A percentile compares a stretch with the other conserved stretches of the same genome.
Evolutionary conservation across 2,113 vertebrate species (phyloP).

Genomic region (Mesocricetus auratus): DNA sequence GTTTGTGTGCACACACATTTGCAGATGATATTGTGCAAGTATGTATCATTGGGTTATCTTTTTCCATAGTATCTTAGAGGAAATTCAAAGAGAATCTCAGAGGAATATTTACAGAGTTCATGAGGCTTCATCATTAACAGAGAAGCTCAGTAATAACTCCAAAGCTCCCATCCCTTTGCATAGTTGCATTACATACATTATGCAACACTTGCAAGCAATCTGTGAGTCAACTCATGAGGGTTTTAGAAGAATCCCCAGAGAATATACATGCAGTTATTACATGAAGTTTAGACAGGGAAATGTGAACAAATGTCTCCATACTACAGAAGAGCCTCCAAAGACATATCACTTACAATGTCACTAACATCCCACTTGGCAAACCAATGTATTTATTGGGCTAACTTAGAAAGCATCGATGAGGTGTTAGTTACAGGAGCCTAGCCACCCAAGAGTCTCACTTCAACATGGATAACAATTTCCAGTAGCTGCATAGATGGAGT

Average conservation of each 20-base stretch:
- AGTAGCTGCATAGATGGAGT: background rate
- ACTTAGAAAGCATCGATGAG: background rate
- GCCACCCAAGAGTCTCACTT: background rate
- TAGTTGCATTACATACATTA: background rate
- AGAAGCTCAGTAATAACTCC: conserved; percentile 5
- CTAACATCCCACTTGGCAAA: background rate
- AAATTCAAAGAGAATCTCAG: background rate
- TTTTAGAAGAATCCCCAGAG: conserved; percentile 16
- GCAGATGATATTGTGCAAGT: background rate
- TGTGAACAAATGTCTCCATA: background rate
- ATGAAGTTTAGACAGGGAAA: background rate
- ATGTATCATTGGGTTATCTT: background rate
- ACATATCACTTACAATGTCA: background rate
- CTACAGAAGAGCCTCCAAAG: background rate
- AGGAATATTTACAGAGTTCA: background rate
- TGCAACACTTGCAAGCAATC: background rate
- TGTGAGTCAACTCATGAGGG: background rate
- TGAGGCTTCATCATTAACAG: conserved; percentile 22
- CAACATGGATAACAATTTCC: background rate
- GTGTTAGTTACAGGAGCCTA: no score
- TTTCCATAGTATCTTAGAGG: background rate
- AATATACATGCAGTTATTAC: background rate
- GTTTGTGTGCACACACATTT: no score
- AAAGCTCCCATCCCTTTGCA: background rate
- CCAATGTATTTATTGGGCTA: no score